phyloP scores from a whole-genome alignment of 2,888 invertebrate species.

The Drosophila fungiperda region DNA sequence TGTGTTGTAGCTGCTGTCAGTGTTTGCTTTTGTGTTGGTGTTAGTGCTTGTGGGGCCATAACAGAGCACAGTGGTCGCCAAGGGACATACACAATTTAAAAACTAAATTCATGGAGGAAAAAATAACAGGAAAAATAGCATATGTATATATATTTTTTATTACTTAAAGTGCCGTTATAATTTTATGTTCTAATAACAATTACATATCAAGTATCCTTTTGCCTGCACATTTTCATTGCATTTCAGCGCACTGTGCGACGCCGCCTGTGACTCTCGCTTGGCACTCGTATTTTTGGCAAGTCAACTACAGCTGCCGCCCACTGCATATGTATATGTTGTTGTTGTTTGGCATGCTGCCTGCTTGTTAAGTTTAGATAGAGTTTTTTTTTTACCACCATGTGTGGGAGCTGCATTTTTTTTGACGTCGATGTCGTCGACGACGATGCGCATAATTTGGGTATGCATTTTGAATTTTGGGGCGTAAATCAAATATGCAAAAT shows the following conservation, averaged over 20 bases:
- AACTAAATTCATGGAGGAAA: neutral
- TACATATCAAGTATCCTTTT: neutral
- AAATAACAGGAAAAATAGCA: neutral
- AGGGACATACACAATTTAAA: conserved; percentile 18
- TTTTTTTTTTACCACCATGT: conserved; percentile 57
- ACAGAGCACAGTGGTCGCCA: conserved; percentile 45
- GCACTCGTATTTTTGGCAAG: conserved; percentile 50
- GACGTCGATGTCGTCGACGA: conserved; percentile 47
- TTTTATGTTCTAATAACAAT: neutral
- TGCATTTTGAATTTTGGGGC: conserved; percentile 75
- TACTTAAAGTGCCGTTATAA: neutral
- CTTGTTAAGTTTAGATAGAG: conserved; percentile 67
- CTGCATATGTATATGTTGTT: conserved; percentile 40
- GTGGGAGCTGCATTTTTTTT: conserved; percentile 59
- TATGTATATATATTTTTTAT: neutral
- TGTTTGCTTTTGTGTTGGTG: conserved; percentile 22
- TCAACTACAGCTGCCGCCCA: conserved; percentile 50
- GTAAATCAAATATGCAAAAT: conserved; percentile 79
- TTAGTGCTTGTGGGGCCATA: conserved; percentile 25
- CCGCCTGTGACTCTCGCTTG: conserved; percentile 37
- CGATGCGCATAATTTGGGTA: conserved; percentile 78
- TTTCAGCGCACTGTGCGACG: conserved; percentile 46
- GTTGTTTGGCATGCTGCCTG: conserved; percentile 63
- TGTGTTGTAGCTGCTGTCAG: conserved; percentile 7
- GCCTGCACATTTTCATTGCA: neutral